These are phyloP conservation scores for Basileuterus tristriatus DNA, from an alignment of 2,797 vertebrate species.

Conservation along the genomic window DNA sequence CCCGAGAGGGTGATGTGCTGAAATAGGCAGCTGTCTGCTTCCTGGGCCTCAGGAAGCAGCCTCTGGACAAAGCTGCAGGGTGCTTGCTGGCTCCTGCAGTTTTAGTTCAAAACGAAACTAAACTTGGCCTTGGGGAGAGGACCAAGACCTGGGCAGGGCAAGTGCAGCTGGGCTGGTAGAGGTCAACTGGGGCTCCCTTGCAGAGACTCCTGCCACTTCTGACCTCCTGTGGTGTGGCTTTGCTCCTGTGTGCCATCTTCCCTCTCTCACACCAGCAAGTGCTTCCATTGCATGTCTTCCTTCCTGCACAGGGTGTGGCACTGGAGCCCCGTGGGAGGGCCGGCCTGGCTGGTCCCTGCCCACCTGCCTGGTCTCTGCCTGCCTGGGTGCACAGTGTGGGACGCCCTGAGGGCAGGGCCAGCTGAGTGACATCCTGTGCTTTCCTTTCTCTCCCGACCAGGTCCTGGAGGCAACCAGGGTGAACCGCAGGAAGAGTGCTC, in stretches of 20 bases:
- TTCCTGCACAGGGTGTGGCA: not conserved
- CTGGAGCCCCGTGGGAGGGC: not conserved
- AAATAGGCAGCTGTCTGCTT: not conserved
- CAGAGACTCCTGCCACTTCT: not conserved
- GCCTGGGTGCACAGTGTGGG: not conserved
- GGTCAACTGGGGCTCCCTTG: not conserved
- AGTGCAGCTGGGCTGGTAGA: not conserved
- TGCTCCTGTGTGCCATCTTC: not conserved
- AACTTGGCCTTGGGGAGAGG: not conserved
- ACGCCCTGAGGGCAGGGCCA: accelerated
- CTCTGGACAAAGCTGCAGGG: not conserved
- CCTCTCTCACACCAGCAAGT: not conserved
- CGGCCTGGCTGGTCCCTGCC: not conserved
- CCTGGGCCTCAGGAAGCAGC: not conserved
- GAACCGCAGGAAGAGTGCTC: conserved; percentile 93
- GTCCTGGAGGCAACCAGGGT: conserved; percentile 96
- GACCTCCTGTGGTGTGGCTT: not conserved
- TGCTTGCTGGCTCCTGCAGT: not conserved
- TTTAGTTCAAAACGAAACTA: not conserved
- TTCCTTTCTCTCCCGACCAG: conserved; percentile 70
- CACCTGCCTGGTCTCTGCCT: not conserved
- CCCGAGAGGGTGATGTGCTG: accelerated
- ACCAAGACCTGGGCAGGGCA: not conserved
- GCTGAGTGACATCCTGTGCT: not conserved
- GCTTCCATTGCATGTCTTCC: not conserved